phyloP scores from a whole-genome alignment of 2,888 invertebrate species.

The Caenorhabditis sinica region DNA sequence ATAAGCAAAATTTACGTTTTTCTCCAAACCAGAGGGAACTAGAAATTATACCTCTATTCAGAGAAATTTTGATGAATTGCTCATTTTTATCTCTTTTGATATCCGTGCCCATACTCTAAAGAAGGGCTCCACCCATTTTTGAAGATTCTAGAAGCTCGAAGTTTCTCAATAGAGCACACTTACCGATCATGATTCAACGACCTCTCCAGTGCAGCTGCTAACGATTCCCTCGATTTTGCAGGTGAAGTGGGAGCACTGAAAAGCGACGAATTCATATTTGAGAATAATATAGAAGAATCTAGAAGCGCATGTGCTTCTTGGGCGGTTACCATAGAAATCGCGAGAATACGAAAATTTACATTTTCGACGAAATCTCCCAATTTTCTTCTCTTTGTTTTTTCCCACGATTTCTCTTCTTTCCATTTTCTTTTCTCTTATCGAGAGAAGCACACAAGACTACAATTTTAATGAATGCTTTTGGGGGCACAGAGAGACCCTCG shows the following conservation, averaged over 20 bases:
- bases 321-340: slow-evolving; percentile 32
- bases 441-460: not conserved
- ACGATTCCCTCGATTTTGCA: slow-evolving; percentile 70
- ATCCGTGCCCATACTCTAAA: too few species aligned
- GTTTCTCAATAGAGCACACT: not conserved
- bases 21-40: too few species aligned
- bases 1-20: too few species aligned
- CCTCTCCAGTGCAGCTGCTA: slow-evolving; percentile 74
- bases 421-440: not conserved
- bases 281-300: slow-evolving; percentile 1
- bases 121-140: too few species aligned
- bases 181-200: slow-evolving; percentile 67
- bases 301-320: not conserved
- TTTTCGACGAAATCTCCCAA: slow-evolving; percentile 3
- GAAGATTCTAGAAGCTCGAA: too few species aligned
- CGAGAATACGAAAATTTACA: not conserved
- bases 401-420: slow-evolving; percentile 37
- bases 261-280: slow-evolving; percentile 2
- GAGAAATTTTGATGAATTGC: too few species aligned
- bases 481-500: not conserved
- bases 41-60: too few species aligned
- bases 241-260: slow-evolving; percentile 78
- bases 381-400: slow-evolving; percentile 14
- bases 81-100: too few species aligned
- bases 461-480: slow-evolving; percentile 31